phyloP scores from a whole-genome alignment of 1,140 invertebrate genomes.

The Zaprionus davidi region DNA sequence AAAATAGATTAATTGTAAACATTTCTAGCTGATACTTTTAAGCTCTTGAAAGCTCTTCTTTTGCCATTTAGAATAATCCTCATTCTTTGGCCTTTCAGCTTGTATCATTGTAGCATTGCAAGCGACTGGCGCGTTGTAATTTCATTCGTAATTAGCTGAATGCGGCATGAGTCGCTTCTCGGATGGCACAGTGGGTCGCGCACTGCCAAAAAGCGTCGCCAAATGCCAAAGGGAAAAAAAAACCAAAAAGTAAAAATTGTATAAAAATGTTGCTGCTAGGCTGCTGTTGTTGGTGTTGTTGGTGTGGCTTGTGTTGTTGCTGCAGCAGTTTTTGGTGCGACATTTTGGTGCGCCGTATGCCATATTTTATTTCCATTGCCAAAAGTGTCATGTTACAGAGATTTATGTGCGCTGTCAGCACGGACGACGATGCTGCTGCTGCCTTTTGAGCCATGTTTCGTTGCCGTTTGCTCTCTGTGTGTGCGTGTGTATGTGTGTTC shows the following conservation, averaged over 20 bases:
- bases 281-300: constrained; percentile 20
- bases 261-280: constrained; percentile 5
- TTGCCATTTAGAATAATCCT: background rate
- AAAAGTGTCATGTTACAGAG: constrained; percentile 84
- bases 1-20: too few relatives aligned
- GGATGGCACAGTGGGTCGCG: constrained; percentile 68
- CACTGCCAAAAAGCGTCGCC: constrained; percentile 26
- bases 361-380: constrained; percentile 84
- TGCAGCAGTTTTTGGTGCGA: constrained; percentile 64
- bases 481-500: constrained; percentile 49
- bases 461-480: constrained; percentile 30
- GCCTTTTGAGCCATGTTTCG: constrained; percentile 56
- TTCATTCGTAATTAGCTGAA: constrained; percentile 82
- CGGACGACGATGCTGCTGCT: constrained; percentile 58
- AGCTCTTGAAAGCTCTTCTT: constrained; percentile 1
- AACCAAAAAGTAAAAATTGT: constrained; percentile 1
- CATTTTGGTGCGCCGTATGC: constrained; percentile 79
- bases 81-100: constrained; percentile 4
- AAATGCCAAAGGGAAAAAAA: constrained; percentile 54
- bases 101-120: constrained; percentile 32
- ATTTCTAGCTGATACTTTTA: background rate
- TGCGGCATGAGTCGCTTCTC: constrained; percentile 61
- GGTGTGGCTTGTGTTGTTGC: constrained; percentile 31
- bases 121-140: constrained; percentile 63
- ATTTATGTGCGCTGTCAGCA: constrained; percentile 82